Base-by-base conservation (phyloP, 2,888 invertebrate species). In the Eueremaeus valkanovi region DNA sequence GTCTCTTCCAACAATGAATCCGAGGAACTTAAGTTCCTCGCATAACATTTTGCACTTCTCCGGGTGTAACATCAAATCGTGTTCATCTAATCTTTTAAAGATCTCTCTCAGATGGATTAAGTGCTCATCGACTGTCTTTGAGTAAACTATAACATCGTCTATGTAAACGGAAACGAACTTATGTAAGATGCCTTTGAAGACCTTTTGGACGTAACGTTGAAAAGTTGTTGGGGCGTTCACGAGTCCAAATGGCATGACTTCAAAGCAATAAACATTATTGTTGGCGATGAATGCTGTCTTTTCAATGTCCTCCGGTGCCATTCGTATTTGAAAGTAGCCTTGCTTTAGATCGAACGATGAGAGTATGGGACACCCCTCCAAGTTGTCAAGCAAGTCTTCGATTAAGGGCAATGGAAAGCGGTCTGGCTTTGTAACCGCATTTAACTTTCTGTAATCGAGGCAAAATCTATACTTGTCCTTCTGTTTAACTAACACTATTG, bases 221-320 rank as follows among this genome's bases (percentile, higher is more conserved):
- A 81, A 81, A 1, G 79, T 80, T 1, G 79, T 78, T 1, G 78
- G 78, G 0, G 80, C 80, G 75, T 82, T n/a, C n/a, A n/a, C n/a
- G n/a, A n/a, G n/a, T n/a, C n/a, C n/a, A n/a, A n/a, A n/a, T n/a
- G n/a, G n/a, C 78, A 81, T 79, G 5, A 79, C 77, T n/a, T 73
- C 77, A 42, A 80, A 82, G 73, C 81, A 76, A 63, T 77, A 81
- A 0, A 78, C 72, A 0, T 79, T 78, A 21, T 78, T 31, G 3
- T 77, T 76, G 0, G 77, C 77, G 0, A 76, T 73, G 66, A 82
- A 81, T 0, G 80, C 81, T 0, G 80, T 80, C 49, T 81, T 80
- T n/a, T 45, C 73, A 3, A 1, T 21, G 16, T 78, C 73, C 16
- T 75, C 75, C 45, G 77, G 75, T 8, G 24, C 11, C 76, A 76